Percentiles rank a stretch among this genome's conserved stretches.
Evolutionary conservation across 1,140 invertebrate species (phyloP).

Genomic region (Drosophila arawakana): DNA sequence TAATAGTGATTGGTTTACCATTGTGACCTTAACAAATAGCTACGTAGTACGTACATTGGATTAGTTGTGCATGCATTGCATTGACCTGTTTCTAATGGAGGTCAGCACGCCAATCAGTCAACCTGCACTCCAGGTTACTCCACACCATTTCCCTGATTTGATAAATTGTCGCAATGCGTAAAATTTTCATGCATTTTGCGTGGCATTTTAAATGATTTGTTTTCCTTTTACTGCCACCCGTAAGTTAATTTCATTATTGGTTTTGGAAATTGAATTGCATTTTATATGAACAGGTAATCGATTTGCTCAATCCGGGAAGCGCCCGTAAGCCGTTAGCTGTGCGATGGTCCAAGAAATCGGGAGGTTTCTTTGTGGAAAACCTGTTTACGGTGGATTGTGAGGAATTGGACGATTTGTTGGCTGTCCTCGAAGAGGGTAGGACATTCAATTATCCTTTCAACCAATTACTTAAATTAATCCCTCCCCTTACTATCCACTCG

Average conservation of each 20-base stretch:
- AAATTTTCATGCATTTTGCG: slow-evolving; percentile 56
- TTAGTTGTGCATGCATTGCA: slow-evolving; percentile 44
- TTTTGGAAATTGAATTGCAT: slow-evolving; percentile 75
- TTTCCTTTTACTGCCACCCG: slow-evolving; percentile 26
- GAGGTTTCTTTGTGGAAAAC: slow-evolving; percentile 98
- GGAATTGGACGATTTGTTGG: slow-evolving; percentile 96
- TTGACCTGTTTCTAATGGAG: slow-evolving; percentile 67
- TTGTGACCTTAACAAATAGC: slow-evolving; percentile 42
- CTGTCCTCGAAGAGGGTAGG: slow-evolving; percentile 96
- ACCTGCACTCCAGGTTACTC: neutral
- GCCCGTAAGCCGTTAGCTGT: slow-evolving; percentile 92
- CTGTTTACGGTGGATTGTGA: slow-evolving; percentile 97
- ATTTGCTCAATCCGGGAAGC: slow-evolving; percentile 95
- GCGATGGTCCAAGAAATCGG: slow-evolving; percentile 95
- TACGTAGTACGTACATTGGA: slow-evolving; percentile 6
- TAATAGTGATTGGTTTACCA: slow-evolving; percentile 50
- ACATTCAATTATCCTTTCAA: neutral
- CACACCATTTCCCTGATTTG: neutral
- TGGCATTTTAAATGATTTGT: slow-evolving; percentile 77
- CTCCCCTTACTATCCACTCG: neutral
- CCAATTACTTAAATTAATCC: neutral
- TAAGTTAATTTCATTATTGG: slow-evolving; percentile 54
- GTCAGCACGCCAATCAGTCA: slow-evolving; percentile 27
- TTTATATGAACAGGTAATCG: slow-evolving; percentile 91
- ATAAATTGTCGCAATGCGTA: slow-evolving; percentile 50